Conservation (phyloP, 2,888 invertebrate genomes). For the Noctua janthina region DNA sequence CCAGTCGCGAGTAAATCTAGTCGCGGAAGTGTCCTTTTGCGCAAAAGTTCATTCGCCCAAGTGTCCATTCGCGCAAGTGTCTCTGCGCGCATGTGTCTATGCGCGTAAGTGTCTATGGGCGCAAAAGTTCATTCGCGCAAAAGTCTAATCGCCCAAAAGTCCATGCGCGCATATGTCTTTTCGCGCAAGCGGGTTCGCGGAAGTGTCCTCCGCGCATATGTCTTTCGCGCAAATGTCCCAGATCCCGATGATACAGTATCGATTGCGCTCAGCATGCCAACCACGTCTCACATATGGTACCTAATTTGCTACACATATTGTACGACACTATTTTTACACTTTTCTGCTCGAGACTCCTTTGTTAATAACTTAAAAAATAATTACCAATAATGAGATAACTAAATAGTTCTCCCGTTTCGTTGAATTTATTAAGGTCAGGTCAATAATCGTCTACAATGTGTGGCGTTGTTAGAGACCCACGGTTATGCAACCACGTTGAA, state of each 20-base stretch:
- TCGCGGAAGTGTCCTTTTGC: too few relatives aligned
- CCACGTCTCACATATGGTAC: conserved; percentile 65
- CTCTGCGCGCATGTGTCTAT: too few relatives aligned
- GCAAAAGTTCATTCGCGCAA: too few relatives aligned
- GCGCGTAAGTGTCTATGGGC: too few relatives aligned
- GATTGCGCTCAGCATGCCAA: conserved; percentile 51
- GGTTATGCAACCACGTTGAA: conserved; percentile 86
- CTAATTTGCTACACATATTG: conserved; percentile 68
- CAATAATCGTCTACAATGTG: conserved; percentile 83
- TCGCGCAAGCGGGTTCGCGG: too few relatives aligned
- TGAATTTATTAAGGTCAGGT: conserved; percentile 82
- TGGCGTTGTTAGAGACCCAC: conserved; percentile 75
- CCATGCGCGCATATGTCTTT: too few relatives aligned
- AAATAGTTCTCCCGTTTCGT: conserved; percentile 70
- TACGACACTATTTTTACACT: conserved; percentile 39
- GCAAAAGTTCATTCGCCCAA: too few relatives aligned
- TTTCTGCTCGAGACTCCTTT: conserved; percentile 35
- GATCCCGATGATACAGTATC: conserved; percentile 53
- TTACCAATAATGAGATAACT: conserved; percentile 62
- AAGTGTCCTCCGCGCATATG: too few relatives aligned
- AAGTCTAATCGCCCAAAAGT: too few relatives aligned
- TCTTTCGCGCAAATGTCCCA: too few relatives aligned
- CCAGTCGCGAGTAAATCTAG: too few relatives aligned
- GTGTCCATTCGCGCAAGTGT: too few relatives aligned
- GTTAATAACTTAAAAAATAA: conserved; percentile 42